Evolutionary conservation across 2,113 vertebrate species (phyloP), one percentile per base, ranked within the genome.

Genomic region (Orthonyx spaldingii): DNA sequence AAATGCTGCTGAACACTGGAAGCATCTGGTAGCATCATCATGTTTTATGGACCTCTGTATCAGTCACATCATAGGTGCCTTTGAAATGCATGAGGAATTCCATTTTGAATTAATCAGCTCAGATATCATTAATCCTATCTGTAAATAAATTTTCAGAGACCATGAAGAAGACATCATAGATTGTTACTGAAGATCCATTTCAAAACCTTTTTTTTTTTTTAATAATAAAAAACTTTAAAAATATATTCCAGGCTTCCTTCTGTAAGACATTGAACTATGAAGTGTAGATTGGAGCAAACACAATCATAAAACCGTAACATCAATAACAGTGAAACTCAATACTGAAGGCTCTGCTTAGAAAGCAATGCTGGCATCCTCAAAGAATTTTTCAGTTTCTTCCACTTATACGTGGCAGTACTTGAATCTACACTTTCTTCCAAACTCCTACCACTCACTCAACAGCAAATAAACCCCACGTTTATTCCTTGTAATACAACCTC

Each of bases 401-500:
- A 37, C 68, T 89, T 87, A 30, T 14, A 95, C 83, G 90, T 94
- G 85, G 91, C 72, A 90, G 42, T 23, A 83, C 14, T 85, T 87
- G 90, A 79, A 90, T 87, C 79, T 60, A 82, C 63, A 93, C 13
- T 68, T 93, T 78, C 60, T 85, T 71, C 75, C 71, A 89, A 93
- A 96, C 71, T 94, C 94, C 86, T 84, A 93, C 57, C 35, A 30
- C 57, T 82, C 92, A 92, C 4, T 86, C 79, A 84, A 96, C 77
- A 94, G 59, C 79, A 97, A 97, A 96, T 83, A 95, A 84, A 96
- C 95, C 76, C 16, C 71, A 91, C 64, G 95, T 94, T 95, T 93
- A 96, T 95, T 96, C 60, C 76, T 84, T 90, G 74, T 80, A 97
- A 97, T 90, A 96, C 37, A 97, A 95, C 59, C 57, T 82, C 86